Evolutionary conservation across 2,888 invertebrate genomes (phyloP).

Genomic region (Lamellibrachia satsuma): DNA sequence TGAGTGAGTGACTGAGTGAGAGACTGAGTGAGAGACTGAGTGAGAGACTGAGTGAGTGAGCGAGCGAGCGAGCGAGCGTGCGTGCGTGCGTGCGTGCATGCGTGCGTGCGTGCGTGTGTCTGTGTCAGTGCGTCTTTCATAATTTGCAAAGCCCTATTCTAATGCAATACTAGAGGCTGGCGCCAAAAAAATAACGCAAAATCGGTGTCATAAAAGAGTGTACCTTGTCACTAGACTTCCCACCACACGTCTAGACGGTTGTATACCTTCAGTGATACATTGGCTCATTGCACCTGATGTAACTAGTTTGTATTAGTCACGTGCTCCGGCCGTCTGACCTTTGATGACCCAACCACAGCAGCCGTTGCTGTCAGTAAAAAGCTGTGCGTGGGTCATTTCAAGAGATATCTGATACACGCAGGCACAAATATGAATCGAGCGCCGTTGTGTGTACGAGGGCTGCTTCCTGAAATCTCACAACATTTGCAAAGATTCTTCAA

Average conservation of each 20-base stretch:
- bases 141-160: too few species aligned
- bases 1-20: constrained; percentile 23
- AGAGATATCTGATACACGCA: not conserved
- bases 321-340: not conserved
- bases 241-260: not conserved
- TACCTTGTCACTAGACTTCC: not conserved
- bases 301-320: not conserved
- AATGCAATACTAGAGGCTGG: not conserved
- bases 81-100: constrained; percentile 8
- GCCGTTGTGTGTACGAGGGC: too few species aligned
- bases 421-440: not conserved
- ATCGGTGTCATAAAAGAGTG: not conserved
- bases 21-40: not conserved
- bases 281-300: not conserved
- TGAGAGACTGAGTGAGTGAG: not conserved
- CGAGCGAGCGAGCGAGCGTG: not conserved
- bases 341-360: not conserved
- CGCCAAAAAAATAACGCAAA: not conserved
- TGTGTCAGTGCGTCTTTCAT: not conserved
- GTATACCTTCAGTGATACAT: not conserved
- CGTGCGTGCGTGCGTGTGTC: not conserved
- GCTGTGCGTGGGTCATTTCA: not conserved
- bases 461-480: not conserved
- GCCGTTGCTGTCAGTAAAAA: not conserved
- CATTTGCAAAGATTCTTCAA: too few species aligned